phyloP scores from a whole-genome alignment of 2,113 vertebrate species.

The Hypanus sabinus region DNA sequence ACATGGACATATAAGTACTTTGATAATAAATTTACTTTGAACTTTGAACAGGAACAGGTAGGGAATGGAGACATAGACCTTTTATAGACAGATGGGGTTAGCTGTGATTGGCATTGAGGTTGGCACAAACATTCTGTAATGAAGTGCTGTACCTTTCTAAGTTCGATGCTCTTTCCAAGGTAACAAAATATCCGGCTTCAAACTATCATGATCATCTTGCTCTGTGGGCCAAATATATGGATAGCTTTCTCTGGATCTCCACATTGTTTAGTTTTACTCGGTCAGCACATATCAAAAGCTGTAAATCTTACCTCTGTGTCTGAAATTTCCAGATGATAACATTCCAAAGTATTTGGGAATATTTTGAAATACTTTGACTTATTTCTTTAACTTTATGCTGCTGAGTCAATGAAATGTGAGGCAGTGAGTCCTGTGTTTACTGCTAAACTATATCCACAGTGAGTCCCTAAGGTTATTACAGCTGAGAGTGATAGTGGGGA shows the following conservation, averaged over 20 bases:
- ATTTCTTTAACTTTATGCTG: background rate
- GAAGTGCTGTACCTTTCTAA: too few relatives aligned
- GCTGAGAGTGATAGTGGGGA: too few relatives aligned
- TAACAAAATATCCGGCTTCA: background rate
- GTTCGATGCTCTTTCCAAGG: too few relatives aligned
- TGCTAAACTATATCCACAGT: background rate
- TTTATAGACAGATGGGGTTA: too few relatives aligned
- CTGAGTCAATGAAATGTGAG: constrained; percentile 8
- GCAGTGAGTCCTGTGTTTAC: background rate
- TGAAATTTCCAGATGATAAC: background rate
- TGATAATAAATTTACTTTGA: too few relatives aligned
- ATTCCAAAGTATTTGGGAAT: background rate
- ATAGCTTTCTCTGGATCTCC: background rate
- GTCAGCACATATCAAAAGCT: background rate
- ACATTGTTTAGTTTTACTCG: background rate
- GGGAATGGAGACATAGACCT: too few relatives aligned
- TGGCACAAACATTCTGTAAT: too few relatives aligned
- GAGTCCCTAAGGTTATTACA: too few relatives aligned
- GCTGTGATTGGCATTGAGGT: too few relatives aligned
- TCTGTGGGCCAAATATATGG: background rate
- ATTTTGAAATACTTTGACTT: background rate
- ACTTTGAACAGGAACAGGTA: too few relatives aligned
- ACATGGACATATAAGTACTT: too few relatives aligned
- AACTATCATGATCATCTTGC: background rate
- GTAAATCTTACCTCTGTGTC: background rate